Base-by-base conservation (phyloP, 1,140 invertebrate species). In the Drosophila willistoni region DNA sequence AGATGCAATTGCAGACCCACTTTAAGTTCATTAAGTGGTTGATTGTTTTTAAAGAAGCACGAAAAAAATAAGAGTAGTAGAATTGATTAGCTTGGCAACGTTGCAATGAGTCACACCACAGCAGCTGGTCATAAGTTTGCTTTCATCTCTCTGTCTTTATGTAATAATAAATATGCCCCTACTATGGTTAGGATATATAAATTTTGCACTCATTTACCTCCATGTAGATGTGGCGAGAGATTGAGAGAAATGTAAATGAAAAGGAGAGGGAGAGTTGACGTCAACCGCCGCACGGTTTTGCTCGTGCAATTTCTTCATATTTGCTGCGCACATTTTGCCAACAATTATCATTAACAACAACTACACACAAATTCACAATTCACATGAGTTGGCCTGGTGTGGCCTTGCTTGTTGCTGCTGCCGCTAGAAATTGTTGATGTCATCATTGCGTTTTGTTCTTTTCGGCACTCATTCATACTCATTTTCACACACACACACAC, bases 221-320 rank as follows among this genome's bases (percentile, higher is more conserved):
- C 36, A 13, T 2, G 0, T 3, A 12, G 3, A 10, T 13, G 12
- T 39, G 12, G 36, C 3, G 12, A 39, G 7, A 12, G 34, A 39
- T 39, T 10, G 36, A n/a, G 36, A 12, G 36, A 39, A 39, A 39
- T 39, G 36, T 39, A 39, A 39, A 39, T 39, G 36, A n/a, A 17
- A 19, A 47, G 17, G 9, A 44, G 6, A 14, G n/a, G 7, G 44
- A 22, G 17, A 68, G 79, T 68, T 80, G 72, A 76, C 72, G 78
- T 72, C 47, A 74, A 60, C 60, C 59, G 44, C 59, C 59, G 44
- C 59, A 19, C 17, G 44, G 44, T 51, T 51, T 29, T 22, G 44
- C 80, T 84, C 68, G 81, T 77, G 81, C 73, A 75, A 68, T 71
- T 86, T 86, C 65, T 81, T 78, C n/a, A 69, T 19, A 22, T 86